These are phyloP conservation scores for Cotesia congregata DNA, from an alignment of 2,888 invertebrate species.

Conservation along the genomic window DNA sequence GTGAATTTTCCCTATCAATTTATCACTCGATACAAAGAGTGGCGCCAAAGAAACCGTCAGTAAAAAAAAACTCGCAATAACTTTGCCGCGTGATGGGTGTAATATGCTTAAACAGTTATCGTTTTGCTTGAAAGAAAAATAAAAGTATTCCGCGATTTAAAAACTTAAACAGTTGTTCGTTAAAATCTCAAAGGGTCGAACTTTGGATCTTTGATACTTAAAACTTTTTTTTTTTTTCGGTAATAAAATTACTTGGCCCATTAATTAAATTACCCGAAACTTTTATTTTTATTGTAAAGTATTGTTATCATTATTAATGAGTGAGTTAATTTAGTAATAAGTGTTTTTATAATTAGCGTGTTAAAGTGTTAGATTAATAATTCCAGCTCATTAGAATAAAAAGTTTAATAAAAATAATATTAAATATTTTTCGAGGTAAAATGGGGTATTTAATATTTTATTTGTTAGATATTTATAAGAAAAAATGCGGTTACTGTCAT, in stretches of 20 bases:
- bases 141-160: background rate
- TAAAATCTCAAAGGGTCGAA: background rate
- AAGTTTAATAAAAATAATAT: too few relatives aligned
- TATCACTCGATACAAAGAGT: background rate
- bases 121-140: background rate
- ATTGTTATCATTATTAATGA: too few relatives aligned
- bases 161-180: background rate
- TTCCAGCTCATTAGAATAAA: too few relatives aligned
- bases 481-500: background rate
- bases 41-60: background rate
- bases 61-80: background rate
- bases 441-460: background rate
- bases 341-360: too few relatives aligned
- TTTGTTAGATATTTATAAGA: background rate
- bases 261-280: background rate
- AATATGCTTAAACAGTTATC: background rate
- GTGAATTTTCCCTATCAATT: background rate
- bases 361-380: too few relatives aligned
- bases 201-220: background rate
- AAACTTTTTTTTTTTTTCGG: background rate
- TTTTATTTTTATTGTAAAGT: background rate
- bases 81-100: background rate
- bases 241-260: background rate
- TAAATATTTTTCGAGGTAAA: background rate
- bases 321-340: too few relatives aligned